Percentiles rank a stretch among this genome's conserved stretches.
Conservation (phyloP, 2,888 invertebrate species). For the Rhingia campestris region DNA sequence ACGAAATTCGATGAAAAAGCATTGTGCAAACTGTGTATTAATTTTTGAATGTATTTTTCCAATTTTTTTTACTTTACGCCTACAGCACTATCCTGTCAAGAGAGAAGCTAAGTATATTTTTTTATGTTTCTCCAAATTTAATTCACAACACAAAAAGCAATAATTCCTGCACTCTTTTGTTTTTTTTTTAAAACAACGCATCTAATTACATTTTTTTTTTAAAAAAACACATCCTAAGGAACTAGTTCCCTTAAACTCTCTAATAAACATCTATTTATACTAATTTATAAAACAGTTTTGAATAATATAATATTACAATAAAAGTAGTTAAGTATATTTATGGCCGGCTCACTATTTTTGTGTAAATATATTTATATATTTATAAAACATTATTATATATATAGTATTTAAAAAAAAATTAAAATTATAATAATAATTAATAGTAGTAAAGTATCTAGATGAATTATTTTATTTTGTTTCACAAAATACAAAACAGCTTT, state of each 20-base stretch:
- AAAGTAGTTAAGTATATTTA: slow-evolving; percentile 69
- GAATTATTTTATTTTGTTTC: slow-evolving; percentile 29
- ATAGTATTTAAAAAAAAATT: slow-evolving; percentile 45
- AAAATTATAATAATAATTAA: slow-evolving; percentile 41
- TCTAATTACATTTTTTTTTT: slow-evolving; percentile 51
- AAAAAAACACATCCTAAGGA: slow-evolving; percentile 61
- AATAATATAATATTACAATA: slow-evolving; percentile 44
- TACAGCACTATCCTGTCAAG: slow-evolving; percentile 52
- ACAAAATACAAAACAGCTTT: slow-evolving; percentile 34
- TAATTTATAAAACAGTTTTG: slow-evolving; percentile 52
- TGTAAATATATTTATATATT: slow-evolving; percentile 71
- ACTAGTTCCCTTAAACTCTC: slow-evolving; percentile 42
- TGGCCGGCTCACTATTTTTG: slow-evolving; percentile 74
- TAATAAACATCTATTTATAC: slow-evolving; percentile 52
- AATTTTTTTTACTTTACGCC: slow-evolving; percentile 38
- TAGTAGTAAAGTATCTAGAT: slow-evolving; percentile 61
- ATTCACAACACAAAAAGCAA: slow-evolving; percentile 66
- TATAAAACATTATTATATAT: slow-evolving; percentile 69
- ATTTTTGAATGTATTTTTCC: slow-evolving; percentile 11
- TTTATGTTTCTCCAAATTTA: slow-evolving; percentile 21
- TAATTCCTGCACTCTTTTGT: slow-evolving; percentile 56
- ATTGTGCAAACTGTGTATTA: slow-evolving; percentile 25
- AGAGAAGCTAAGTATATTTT: slow-evolving; percentile 24
- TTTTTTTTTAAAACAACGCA: slow-evolving; percentile 29
- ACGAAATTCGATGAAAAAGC: slow-evolving; percentile 2